Base-by-base conservation (phyloP, 2,888 invertebrate genomes). In the Acanthosepion lycidas region DNA sequence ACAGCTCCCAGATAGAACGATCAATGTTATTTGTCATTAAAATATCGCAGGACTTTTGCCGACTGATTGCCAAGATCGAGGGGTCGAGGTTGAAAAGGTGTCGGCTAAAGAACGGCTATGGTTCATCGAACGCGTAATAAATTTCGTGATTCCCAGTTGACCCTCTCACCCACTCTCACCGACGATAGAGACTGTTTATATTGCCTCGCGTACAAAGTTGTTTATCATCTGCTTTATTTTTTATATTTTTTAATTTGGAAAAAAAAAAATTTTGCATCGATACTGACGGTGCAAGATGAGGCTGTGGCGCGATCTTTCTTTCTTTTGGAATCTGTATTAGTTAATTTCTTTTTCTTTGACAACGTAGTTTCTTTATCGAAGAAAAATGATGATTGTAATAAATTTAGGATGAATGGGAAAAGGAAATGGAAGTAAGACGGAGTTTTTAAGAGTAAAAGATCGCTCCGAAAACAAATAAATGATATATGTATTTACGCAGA, bases 401-500 rank as follows among this genome's bases (percentile, higher is more conserved):
- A 78, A 78, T 78, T n/a, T n/a, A n/a, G 12, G n/a, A 78, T 78
- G n/a, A 15, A 15, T 78, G n/a, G 9, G n/a, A 2, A 78, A 78
- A 15, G 0, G 5, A 12, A 0, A 28, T 8, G 1, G 1, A 78
- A 15, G 15, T 15, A n/a, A 0, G 12, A 12, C 5, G 0, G 23
- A 5, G 6, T 78, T 78, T 78, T 6, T 28, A 78, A 78, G n/a
- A 78, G 78, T 12, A 33, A 59, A 33, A 78, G 20, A 78, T 78
- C 0, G 78, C 20, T 59, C 20, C 20, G 23, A 59, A 59, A 23
- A 51, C 51, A 51, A 8, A 51, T 51, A 15, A 51, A 51, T 51
- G 51, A 51, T 51, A 51, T 51, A 51, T 51, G 51, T 12, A 51
- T 51, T 12, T 51, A 51, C 15, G 51, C 9, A 51, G 51, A 51